phyloP scores from a whole-genome alignment of 2,113 vertebrate species.

The Orycteropus afer region DNA sequence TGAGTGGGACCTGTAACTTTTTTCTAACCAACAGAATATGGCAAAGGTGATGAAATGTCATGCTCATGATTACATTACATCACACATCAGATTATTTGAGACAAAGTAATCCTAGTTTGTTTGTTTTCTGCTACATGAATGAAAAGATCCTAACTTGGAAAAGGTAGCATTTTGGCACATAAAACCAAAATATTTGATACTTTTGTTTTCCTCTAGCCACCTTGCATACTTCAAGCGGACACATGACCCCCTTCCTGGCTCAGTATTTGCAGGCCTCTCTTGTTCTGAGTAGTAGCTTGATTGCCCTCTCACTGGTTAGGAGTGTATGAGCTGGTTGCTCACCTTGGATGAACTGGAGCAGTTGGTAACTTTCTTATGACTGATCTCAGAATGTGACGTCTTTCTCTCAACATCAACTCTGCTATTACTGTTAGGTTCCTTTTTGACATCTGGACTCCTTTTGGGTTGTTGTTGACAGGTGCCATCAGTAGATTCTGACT shows the following conservation, averaged over 20 bases:
- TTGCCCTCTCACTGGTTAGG: background rate
- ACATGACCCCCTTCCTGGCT: background rate
- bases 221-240: background rate
- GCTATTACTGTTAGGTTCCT: background rate
- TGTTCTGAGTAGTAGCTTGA: background rate
- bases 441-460: background rate
- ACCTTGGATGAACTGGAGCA: background rate
- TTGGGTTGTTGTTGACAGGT: background rate
- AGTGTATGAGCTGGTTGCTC: background rate
- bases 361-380: background rate
- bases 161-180: background rate
- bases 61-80: background rate
- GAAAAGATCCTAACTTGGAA: background rate
- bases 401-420: background rate
- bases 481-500: background rate
- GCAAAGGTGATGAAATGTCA: background rate
- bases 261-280: background rate
- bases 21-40: background rate
- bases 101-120: background rate
- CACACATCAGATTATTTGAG: background rate
- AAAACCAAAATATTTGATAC: background rate
- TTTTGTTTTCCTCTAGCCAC: background rate
- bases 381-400: background rate
- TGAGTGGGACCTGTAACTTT: background rate
- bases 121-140: slow-evolving; percentile 3